Base-by-base conservation (phyloP, 2,113 vertebrate species). In the Alexandromys fortis region DNA sequence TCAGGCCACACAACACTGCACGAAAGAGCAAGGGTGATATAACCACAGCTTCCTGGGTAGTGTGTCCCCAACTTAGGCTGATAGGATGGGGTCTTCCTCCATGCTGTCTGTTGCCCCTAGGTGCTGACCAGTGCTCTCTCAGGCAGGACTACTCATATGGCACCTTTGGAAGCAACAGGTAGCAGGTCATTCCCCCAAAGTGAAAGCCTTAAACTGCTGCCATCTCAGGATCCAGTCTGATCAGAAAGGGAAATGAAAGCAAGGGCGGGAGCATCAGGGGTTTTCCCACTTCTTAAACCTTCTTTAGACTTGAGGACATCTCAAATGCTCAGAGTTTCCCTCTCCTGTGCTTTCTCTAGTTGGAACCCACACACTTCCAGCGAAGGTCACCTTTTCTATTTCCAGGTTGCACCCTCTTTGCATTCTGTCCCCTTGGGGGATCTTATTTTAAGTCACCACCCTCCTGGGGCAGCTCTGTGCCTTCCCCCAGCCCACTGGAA, bases 221-320 rank as follows among this genome's bases (percentile, higher is more conserved):
- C 63, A 0, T 52, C 47, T 76, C 24, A 4, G 82, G 77, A 63
- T 33, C 75, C 52, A 88, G 68, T 19, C 90, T 49, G 70, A 11
- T 45, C 14, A 86, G 30, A 49, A 89, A 61, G 33, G 73, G 55
- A 55, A 72, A 61, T 8, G 8, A 75, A 38, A 89, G 33, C 12
- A 22, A 21, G 52, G 7, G 30, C 8, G 5, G 28, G 45, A 49
- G 4, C 11, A 28, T 12, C 8, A 3, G 49, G 0, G 11, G 35
- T 55, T 26, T 63, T 52, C 81, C 55, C 47, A 42, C 9, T 47
- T 65, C 72, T 45, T 21, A 45, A 30, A 22, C 6, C 6, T 70
- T 55, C 28, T 67, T 67, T 30, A 67, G 65, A 11, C 10, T 30
- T 30, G 65, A 28, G 65, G 28, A 28, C 1, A 4, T 67, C 65